Evolutionary conservation across 2,797 vertebrate genomes (phyloP).

Genomic region (Spondyliosoma cantharus): DNA sequence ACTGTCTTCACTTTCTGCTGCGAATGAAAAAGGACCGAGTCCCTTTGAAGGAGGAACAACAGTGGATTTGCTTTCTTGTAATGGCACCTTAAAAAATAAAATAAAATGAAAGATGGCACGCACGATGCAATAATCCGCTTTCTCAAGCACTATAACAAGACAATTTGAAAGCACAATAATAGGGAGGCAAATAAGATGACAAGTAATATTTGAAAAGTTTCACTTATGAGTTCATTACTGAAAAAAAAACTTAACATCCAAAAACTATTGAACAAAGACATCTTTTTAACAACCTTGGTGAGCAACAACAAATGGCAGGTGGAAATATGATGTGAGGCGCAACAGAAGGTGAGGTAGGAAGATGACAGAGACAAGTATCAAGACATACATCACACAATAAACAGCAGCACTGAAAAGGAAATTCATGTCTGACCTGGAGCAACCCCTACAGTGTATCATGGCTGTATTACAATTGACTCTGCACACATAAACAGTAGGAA

Average conservation of each 20-base stretch:
- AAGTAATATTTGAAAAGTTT: slow-evolving; percentile 23
- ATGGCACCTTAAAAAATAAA: slow-evolving; percentile 26
- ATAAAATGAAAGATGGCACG: slow-evolving; percentile 25
- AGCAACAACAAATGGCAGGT: slow-evolving; percentile 10
- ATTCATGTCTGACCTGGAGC: slow-evolving; percentile 16
- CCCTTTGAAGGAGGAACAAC: slow-evolving; percentile 43
- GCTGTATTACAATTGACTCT: slow-evolving; percentile 19
- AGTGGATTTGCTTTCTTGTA: slow-evolving; percentile 27
- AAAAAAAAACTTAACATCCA: background rate
- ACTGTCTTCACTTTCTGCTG: slow-evolving; percentile 53
- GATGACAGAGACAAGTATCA: slow-evolving; percentile 29
- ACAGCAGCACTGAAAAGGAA: background rate
- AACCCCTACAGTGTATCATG: slow-evolving; percentile 6
- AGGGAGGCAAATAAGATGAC: slow-evolving; percentile 9
- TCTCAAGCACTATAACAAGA: slow-evolving; percentile 35
- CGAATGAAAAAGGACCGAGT: slow-evolving; percentile 49
- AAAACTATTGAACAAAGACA: background rate
- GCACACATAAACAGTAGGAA: slow-evolving; percentile 10
- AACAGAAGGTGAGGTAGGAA: slow-evolving; percentile 24
- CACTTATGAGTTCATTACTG: background rate
- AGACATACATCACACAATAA: background rate
- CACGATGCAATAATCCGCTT: slow-evolving; percentile 24
- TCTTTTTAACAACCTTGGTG: slow-evolving; percentile 4
- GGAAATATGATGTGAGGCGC: slow-evolving; percentile 4
- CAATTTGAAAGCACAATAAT: slow-evolving; percentile 31